Base-by-base conservation (phyloP, 2,113 vertebrate species). In the Malaclemys terrapin region DNA sequence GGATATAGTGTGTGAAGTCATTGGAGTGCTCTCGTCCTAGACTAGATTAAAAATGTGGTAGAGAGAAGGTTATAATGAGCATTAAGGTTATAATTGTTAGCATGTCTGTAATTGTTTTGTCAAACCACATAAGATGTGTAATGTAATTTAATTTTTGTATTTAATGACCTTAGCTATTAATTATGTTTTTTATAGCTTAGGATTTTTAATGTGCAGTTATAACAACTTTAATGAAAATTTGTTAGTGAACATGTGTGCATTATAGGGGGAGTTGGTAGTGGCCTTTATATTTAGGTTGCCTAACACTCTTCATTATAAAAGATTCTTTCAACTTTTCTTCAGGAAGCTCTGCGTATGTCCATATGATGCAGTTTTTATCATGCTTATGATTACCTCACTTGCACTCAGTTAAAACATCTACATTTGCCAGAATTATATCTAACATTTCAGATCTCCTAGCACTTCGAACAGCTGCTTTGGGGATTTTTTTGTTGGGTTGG, bases 131-230 rank as follows among this genome's bases (percentile, higher is more conserved):
- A 27, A 20, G 76, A 86, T 79, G 27, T 53, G 29, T 86, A 83
- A 27, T 17, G 6, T 57, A 89, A 62, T 8, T 80, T 17, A 85
- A 50, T 25, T 93, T 10, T 52, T 87, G 17, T 78, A 1, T 0
- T 75, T 87, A 89, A 75, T 13, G 72, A 54, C 24, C 2, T 72
- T 72, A 59, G 9, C 83, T 29, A 2, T 79, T 88, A 35, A 72
- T 72, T 0, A 3, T 17, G 80, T 85, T 94, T 83, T 65, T 19
- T 75, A 90, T 87, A 4, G n/a, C 19, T 72, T 72, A 79, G 27
- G 53, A 75, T 89, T 93, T 94, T 47, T 31, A 24, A 47, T 90
- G 59, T 22, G 49, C 38, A 82, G 31, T 57, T 72, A 24, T 22
- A 42, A 8, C 42, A 54, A 90, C 42, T 79, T 84, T 24, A 12